Conservation (phyloP, 2,888 invertebrate genomes). For the Nasonia oneida region DNA sequence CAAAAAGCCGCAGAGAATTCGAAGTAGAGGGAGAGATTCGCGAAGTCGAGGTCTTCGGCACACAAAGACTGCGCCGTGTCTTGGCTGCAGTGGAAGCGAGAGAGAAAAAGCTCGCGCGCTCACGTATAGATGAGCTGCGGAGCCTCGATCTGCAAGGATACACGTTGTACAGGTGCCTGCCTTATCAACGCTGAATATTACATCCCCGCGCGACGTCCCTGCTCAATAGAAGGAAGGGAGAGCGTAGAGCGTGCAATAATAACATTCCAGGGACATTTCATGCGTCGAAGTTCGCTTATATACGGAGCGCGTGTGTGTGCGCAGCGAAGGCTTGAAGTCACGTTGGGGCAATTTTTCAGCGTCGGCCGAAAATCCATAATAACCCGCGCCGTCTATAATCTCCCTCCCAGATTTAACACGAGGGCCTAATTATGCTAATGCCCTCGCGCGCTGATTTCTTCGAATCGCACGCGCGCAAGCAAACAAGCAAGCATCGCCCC, state of each 20-base stretch:
- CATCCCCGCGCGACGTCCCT: too few relatives aligned
- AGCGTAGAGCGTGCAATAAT: too few relatives aligned
- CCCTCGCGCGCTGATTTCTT: background rate
- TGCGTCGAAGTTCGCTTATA: background rate
- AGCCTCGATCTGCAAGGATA: background rate
- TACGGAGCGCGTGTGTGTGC: too few relatives aligned
- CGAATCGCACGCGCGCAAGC: background rate
- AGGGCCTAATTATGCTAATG: constrained; percentile 5
- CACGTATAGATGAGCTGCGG: too few relatives aligned
- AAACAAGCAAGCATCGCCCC: background rate
- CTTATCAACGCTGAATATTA: background rate
- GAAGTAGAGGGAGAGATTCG: background rate
- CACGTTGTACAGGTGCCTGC: background rate
- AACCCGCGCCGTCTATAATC: background rate
- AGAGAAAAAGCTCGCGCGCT: background rate
- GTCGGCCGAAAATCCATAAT: background rate
- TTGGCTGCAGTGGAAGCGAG: background rate
- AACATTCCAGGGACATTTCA: too few relatives aligned
- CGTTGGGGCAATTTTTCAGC: background rate
- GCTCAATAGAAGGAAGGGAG: too few relatives aligned
- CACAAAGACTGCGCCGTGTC: constrained; percentile 5
- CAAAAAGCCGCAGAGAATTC: background rate
- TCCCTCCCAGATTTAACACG: background rate
- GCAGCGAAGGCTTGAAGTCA: too few relatives aligned
- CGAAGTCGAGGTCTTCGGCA: background rate